Conservation (phyloP, 1,140 invertebrate genomes). For the Lordiphosa collinella region DNA sequence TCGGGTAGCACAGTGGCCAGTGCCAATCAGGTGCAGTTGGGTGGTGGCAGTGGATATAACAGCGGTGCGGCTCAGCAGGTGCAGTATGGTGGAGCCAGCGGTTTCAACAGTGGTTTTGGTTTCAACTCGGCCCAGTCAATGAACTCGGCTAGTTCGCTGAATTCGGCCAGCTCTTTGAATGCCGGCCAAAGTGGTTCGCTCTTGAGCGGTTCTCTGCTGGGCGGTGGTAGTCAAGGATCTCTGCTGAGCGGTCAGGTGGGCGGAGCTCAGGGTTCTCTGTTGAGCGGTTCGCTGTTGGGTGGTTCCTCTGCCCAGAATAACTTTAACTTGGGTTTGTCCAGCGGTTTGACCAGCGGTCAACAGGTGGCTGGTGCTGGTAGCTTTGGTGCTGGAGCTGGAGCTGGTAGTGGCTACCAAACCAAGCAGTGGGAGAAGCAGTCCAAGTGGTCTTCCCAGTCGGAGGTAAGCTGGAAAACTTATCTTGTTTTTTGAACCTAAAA, state of each 20-base stretch:
- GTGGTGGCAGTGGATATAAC: constrained; percentile 4
- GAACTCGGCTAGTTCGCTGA: constrained; percentile 31
- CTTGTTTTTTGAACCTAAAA: too few relatives aligned
- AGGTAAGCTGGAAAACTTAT: too few relatives aligned
- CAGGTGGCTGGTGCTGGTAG: constrained; percentile 21
- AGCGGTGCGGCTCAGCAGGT: constrained; percentile 12
- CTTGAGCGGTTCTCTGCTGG: constrained; percentile 23
- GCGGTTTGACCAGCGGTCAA: constrained; percentile 19
- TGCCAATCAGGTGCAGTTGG: constrained; percentile 22
- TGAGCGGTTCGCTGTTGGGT: constrained; percentile 32
- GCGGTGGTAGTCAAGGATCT: constrained; percentile 28
- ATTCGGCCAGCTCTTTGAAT: constrained; percentile 29
- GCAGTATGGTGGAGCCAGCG: constrained; percentile 25
- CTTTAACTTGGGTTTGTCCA: constrained; percentile 19
- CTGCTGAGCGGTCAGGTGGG: constrained; percentile 21
- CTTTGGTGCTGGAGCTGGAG: constrained; percentile 38
- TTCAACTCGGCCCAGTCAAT: constrained; percentile 35
- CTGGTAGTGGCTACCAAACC: constrained; percentile 55
- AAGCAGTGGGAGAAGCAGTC: constrained; percentile 79
- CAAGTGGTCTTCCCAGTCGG: constrained; percentile 77
- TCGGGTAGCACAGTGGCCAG: constrained; percentile 12
- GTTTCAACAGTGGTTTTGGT: constrained; percentile 34
- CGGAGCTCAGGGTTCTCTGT: constrained; percentile 18
- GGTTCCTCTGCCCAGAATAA: constrained; percentile 30
- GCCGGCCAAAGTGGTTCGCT: constrained; percentile 33